phyloP scores from a whole-genome alignment of 2,113 vertebrate species.

The Stictonetta naevosa region DNA sequence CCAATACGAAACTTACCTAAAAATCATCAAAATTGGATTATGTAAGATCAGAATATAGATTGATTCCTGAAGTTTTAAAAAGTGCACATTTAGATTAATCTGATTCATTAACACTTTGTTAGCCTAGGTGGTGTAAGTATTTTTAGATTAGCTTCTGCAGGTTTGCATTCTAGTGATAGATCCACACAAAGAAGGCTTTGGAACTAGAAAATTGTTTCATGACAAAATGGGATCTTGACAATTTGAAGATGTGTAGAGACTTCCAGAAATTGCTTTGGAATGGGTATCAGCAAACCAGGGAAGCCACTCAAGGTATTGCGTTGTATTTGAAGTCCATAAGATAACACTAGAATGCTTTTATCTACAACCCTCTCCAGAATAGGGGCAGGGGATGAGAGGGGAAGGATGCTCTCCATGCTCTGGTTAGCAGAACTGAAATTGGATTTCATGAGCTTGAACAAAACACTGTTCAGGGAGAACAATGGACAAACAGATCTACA shows the following conservation, averaged over 20 bases:
- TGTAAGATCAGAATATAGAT: not conserved
- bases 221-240: not conserved
- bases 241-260: not conserved
- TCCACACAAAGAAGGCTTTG: not conserved
- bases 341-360: not conserved
- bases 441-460: slow-evolving; percentile 1
- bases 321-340: not conserved
- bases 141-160: not conserved
- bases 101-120: not conserved
- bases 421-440: not conserved
- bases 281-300: not conserved
- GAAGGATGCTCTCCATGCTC: not conserved
- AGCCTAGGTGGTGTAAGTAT: not conserved
- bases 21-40: not conserved
- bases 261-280: not conserved
- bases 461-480: not conserved
- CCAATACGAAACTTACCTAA: not conserved
- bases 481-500: not conserved
- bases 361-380: not conserved
- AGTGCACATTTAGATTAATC: not conserved
- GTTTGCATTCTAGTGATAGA: not conserved
- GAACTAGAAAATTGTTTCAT: not conserved
- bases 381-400: not conserved
- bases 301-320: not conserved
- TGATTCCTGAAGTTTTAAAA: not conserved